Conservation (phyloP, 2,888 invertebrate species). For the Diarsia mendica region DNA sequence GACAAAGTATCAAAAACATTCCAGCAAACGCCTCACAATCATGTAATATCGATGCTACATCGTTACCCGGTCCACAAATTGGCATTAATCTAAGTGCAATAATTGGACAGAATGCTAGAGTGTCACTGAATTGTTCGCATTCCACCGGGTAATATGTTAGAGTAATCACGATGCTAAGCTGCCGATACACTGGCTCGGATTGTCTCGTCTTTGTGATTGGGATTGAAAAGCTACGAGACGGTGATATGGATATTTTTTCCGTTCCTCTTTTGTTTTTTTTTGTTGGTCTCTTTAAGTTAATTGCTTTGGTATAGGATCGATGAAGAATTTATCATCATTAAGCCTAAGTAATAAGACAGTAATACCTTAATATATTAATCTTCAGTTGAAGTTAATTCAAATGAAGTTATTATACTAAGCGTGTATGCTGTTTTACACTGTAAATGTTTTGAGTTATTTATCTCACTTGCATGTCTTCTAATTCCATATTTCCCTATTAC, state of each 20-base stretch:
- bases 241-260: slow-evolving; percentile 27
- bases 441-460: too few species aligned
- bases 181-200: slow-evolving; percentile 42
- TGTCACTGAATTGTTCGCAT: slow-evolving; percentile 61
- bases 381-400: too few species aligned
- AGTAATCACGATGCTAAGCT: slow-evolving; percentile 55
- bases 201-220: slow-evolving; percentile 20
- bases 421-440: not conserved
- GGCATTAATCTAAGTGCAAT: slow-evolving; percentile 55
- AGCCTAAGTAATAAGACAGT: too few species aligned
- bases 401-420: not conserved
- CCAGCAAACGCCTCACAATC: slow-evolving; percentile 15
- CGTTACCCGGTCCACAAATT: slow-evolving; percentile 53
- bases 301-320: not conserved
- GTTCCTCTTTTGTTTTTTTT: slow-evolving; percentile 5
- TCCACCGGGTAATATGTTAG: slow-evolving; percentile 59
- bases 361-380: too few species aligned
- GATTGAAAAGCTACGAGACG: slow-evolving; percentile 30
- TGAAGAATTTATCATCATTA: not conserved
- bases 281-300: not conserved
- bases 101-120: slow-evolving; percentile 50
- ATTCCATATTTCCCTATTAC: too few species aligned
- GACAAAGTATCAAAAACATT: slow-evolving; percentile 36
- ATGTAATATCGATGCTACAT: slow-evolving; percentile 45
- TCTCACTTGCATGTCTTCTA: too few species aligned